Conservation (phyloP, 2,797 vertebrate species). For the Urocyon cinereoargenteus region DNA sequence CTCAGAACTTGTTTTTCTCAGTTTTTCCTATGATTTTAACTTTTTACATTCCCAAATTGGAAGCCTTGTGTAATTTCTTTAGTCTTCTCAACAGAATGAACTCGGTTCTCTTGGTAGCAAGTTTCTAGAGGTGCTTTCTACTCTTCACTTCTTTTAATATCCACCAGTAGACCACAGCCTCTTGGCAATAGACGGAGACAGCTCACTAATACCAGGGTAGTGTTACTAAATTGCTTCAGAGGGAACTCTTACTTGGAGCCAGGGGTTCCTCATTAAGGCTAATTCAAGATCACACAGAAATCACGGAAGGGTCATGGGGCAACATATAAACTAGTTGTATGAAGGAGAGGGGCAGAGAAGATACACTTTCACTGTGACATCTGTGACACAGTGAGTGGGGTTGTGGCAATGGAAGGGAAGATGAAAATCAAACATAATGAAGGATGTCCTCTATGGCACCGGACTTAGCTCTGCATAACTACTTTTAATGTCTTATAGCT, state of each 20-base stretch:
- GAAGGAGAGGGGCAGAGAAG: slow-evolving; percentile 14
- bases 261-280: slow-evolving; percentile 65
- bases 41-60: slow-evolving; percentile 20
- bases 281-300: slow-evolving; percentile 77
- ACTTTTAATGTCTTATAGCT: neutral
- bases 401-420: slow-evolving; percentile 9
- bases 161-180: slow-evolving; percentile 60
- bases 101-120: slow-evolving; percentile 70
- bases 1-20: slow-evolving; percentile 28
- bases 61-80: slow-evolving; percentile 38
- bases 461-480: neutral
- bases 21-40: slow-evolving; percentile 15
- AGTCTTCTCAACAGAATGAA: slow-evolving; percentile 20
- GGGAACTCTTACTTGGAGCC: slow-evolving; percentile 73
- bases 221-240: slow-evolving; percentile 83
- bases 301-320: slow-evolving; percentile 74
- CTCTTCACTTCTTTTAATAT: slow-evolving; percentile 80
- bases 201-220: slow-evolving; percentile 81
- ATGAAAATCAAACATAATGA: neutral
- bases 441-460: slow-evolving; percentile 1
- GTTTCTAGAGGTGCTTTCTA: slow-evolving; percentile 81
- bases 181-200: slow-evolving; percentile 73
- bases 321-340: slow-evolving; percentile 70
- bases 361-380: neutral
- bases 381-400: neutral